Base-by-base conservation (phyloP, 2,113 vertebrate genomes). In the Ardeotis arabs region DNA sequence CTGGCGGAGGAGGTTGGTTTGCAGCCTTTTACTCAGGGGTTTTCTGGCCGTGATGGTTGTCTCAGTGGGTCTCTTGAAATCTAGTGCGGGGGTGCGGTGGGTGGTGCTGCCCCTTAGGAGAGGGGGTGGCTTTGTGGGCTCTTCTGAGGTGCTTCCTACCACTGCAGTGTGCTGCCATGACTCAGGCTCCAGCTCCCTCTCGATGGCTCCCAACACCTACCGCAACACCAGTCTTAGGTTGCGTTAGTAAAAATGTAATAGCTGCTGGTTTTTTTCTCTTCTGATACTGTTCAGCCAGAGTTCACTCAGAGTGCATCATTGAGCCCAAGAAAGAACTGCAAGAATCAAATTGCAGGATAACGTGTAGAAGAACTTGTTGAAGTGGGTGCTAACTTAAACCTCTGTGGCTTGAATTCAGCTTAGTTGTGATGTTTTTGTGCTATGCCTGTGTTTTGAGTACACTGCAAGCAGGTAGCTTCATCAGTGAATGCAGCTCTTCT, bases 271-370 rank as follows among this genome's bases (percentile, higher is more conserved):
- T 39, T 23, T 35, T 67, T 67, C 13, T n/a, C 4, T 90, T 60
- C 31, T n/a, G 27, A 14, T 29, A 2, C 23, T 37, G 8, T 37
- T 88, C 8, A 33, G 49, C 10, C 8, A 11, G 56, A 53, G 39
- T 64, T 73, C 0, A 0, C 52, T 45, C 66, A 17, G 20, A 3
- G 0, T n/a, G 17, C 20, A 6, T 24, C 6, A 6, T 0, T 47
- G 25, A 69, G 52, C 33, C 17, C 6, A 13, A 27, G n/a, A 35
- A 45, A 47, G 19, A 80, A 18, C 8, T 29, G 15, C 41, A 47
- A 63, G 17, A 53, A 14, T 75, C 19, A 23, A 62, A 66, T 74
- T 0, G 2, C 60, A 53, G 31, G 49, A 3, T 50, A n/a, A 59
- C 4, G 22, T 7, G 1, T 28, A 49, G 52, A 69, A 58, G 28